These are phyloP conservation scores for Apotomis betuletana DNA, from an alignment of 2,888 invertebrate species.

Conservation along the genomic window DNA sequence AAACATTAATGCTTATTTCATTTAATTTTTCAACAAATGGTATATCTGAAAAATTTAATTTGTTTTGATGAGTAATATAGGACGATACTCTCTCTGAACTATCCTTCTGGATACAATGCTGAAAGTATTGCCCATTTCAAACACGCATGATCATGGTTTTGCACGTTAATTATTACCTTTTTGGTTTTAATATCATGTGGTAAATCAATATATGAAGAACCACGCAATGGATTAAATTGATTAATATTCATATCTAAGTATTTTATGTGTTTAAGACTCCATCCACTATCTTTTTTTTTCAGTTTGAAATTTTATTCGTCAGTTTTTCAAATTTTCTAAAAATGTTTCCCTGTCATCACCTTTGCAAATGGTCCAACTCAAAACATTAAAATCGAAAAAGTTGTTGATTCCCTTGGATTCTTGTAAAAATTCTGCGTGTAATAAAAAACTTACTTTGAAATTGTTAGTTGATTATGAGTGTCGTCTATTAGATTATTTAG, in stretches of 20 bases:
- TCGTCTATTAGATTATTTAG: conserved; percentile 17
- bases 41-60: no score
- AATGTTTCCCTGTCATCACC: conserved; percentile 3
- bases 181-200: conserved; percentile 5
- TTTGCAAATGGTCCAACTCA: conserved; percentile 19
- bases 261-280: conserved; percentile 8
- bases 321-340: conserved; percentile 7
- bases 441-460: conserved; percentile 15
- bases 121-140: conserved; percentile 7
- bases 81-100: no score
- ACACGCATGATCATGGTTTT: background rate
- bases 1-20: no score
- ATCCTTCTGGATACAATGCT: background rate
- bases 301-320: conserved; percentile 11
- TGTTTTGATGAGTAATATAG: no score
- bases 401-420: conserved; percentile 9
- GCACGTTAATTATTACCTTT: conserved; percentile 4
- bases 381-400: conserved; percentile 24
- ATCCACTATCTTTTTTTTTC: conserved; percentile 14
- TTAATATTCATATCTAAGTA: conserved; percentile 1
- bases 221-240: conserved; percentile 6
- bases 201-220: conserved; percentile 9
- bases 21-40: no score
- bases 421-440: conserved; percentile 17
- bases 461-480: conserved; percentile 3